These are phyloP conservation scores for Pyrrhia umbra DNA, from an alignment of 2,888 invertebrate species.

Conservation along the genomic window DNA sequence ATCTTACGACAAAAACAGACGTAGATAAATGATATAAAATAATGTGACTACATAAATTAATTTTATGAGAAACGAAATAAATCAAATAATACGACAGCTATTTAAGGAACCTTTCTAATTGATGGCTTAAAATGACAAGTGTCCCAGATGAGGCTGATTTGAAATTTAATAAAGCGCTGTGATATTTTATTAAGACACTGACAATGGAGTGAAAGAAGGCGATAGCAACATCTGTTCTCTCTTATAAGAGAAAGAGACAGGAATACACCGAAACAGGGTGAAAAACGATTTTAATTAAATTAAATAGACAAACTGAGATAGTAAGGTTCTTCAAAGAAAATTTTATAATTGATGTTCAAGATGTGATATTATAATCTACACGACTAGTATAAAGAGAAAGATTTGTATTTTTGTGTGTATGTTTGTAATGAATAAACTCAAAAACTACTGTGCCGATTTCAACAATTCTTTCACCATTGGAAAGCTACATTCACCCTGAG, in stretches of 20 bases:
- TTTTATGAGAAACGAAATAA: conserved; percentile 1
- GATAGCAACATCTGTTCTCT: conserved; percentile 3
- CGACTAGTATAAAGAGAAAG: too few species aligned
- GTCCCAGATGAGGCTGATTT: conserved; percentile 1
- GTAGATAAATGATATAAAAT: not conserved
- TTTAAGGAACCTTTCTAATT: conserved; percentile 3
- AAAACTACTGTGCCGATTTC: too few species aligned
- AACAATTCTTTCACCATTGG: too few species aligned
- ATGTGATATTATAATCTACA: too few species aligned
- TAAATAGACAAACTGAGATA: not conserved
- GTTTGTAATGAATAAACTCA: too few species aligned
- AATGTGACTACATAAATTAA: conserved; percentile 1
- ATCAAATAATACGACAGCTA: not conserved
- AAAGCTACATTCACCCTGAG: too few species aligned
- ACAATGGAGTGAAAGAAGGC: not conserved
- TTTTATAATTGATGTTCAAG: not conserved
- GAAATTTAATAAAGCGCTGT: conserved; percentile 24
- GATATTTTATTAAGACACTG: conserved; percentile 8
- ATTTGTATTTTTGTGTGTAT: too few species aligned
- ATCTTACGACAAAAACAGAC: not conserved
- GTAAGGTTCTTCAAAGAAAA: not conserved
- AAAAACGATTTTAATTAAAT: conserved; percentile 1
- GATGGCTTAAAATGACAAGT: conserved; percentile 3
- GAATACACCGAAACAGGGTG: not conserved
- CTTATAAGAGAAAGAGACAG: not conserved